These are phyloP conservation scores for Harpagoxenus sublaevis DNA, from an alignment of 2,888 invertebrate genomes.

Conservation along the genomic window DNA sequence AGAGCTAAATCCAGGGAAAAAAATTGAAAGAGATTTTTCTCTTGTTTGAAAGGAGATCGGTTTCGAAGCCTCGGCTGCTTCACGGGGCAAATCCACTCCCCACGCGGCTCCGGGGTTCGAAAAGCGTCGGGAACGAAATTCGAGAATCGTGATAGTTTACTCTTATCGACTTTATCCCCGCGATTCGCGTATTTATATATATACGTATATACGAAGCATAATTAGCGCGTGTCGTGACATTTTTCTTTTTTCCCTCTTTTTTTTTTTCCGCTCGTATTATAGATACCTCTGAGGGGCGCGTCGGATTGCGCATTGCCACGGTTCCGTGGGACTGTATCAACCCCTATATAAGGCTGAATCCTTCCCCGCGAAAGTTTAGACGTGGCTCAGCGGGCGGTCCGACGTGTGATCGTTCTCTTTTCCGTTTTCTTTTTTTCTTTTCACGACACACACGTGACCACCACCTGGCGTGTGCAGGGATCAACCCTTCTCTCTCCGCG, in stretches of 20 bases:
- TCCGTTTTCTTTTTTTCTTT: constrained; percentile 20
- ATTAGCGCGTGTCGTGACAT: background rate
- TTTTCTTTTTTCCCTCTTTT: background rate
- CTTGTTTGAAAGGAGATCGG: background rate
- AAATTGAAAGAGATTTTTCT: background rate
- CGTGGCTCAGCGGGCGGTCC: constrained; percentile 72
- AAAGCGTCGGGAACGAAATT: background rate
- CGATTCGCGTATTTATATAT: background rate
- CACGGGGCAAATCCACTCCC: background rate
- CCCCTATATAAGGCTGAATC: constrained; percentile 81
- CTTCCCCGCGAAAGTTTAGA: constrained; percentile 78
- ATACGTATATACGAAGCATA: background rate
- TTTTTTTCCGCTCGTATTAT: background rate
- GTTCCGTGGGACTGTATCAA: constrained; percentile 61
- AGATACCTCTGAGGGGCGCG: constrained; percentile 8
- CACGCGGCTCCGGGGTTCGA: background rate
- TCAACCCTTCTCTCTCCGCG: background rate
- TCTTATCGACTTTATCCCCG: background rate
- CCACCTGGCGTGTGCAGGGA: background rate
- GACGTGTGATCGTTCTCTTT: constrained; percentile 57
- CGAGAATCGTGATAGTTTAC: background rate
- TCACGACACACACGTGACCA: background rate
- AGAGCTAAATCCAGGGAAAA: background rate
- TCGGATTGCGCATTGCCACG: constrained; percentile 37
- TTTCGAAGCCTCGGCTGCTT: background rate